Percentiles rank a stretch among this genome's conserved stretches.
phyloP scores from a whole-genome alignment of 2,888 invertebrate species.

The Athrips mouffetella region DNA sequence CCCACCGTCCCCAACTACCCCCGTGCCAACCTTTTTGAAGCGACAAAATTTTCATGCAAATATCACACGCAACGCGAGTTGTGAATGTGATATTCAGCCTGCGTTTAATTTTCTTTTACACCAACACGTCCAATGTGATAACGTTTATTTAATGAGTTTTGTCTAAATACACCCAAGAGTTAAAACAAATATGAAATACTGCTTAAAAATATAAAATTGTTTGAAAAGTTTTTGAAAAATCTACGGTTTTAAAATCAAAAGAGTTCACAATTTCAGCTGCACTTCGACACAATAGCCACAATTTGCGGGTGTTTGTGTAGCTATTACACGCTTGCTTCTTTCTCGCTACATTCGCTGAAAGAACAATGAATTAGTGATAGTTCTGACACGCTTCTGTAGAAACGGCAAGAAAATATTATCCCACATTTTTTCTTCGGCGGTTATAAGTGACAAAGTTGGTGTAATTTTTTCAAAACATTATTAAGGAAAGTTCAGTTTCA shows the following conservation, averaged over 20 bases:
- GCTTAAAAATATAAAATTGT: too few species aligned
- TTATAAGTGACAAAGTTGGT: conserved; percentile 14
- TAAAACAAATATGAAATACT: neutral
- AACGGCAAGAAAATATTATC: neutral
- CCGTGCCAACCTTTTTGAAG: conserved; percentile 51
- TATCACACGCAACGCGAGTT: conserved; percentile 37
- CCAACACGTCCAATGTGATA: conserved; percentile 46
- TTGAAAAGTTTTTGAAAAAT: too few species aligned
- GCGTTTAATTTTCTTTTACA: conserved; percentile 33
- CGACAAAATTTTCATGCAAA: conserved; percentile 48
- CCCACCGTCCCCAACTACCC: conserved; percentile 29
- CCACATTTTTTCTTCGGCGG: neutral
- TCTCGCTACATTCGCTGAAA: neutral
- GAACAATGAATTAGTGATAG: neutral
- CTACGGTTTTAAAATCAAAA: neutral
- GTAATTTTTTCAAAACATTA: conserved; percentile 12
- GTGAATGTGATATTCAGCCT: conserved; percentile 38
- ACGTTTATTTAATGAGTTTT: conserved; percentile 16
- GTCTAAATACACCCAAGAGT: neutral
- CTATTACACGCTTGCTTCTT: neutral
- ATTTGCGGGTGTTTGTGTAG: neutral
- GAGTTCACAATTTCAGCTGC: neutral
- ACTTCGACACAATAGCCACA: neutral
- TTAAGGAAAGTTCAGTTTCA: conserved; percentile 43
- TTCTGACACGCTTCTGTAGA: neutral